A percentile compares a stretch with the other conserved stretches of the same genome.
Conservation (phyloP, 2,888 invertebrate genomes). For the Nymphalis urticae region DNA sequence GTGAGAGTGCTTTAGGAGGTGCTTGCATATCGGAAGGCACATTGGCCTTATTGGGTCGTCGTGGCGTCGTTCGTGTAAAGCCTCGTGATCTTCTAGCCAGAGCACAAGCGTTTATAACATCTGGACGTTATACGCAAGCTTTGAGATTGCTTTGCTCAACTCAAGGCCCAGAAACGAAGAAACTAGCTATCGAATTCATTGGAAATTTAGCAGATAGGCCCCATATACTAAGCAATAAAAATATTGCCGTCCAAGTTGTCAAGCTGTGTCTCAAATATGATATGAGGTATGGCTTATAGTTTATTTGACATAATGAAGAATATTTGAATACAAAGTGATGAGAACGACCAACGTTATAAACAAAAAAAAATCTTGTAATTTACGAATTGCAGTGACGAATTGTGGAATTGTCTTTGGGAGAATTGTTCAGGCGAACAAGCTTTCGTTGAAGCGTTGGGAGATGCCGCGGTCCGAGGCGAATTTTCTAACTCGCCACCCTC, state of each 20-base stretch:
- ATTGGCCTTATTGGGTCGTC: constrained; percentile 81
- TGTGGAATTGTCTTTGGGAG: constrained; percentile 73
- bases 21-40: constrained; percentile 76
- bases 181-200: constrained; percentile 57
- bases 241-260: constrained; percentile 64
- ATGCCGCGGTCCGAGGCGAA: constrained; percentile 85
- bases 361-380: neutral
- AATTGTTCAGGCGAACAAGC: constrained; percentile 76
- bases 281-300: constrained; percentile 53
- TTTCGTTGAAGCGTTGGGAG: constrained; percentile 83
- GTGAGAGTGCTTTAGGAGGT: constrained; percentile 79
- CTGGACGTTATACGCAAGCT: constrained; percentile 81
- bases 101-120: constrained; percentile 78
- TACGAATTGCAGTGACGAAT: constrained; percentile 58
- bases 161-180: constrained; percentile 55
- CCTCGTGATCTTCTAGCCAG: constrained; percentile 82
- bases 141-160: constrained; percentile 61
- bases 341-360: neutral
- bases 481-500: constrained; percentile 80
- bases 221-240: constrained; percentile 59
- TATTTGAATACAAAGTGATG: too few species aligned
- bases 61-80: constrained; percentile 85
- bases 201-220: constrained; percentile 60
- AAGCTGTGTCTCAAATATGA: constrained; percentile 66
- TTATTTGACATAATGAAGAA: neutral